Conservation (phyloP, 2,888 invertebrate species). For the Rotaria macrura region DNA sequence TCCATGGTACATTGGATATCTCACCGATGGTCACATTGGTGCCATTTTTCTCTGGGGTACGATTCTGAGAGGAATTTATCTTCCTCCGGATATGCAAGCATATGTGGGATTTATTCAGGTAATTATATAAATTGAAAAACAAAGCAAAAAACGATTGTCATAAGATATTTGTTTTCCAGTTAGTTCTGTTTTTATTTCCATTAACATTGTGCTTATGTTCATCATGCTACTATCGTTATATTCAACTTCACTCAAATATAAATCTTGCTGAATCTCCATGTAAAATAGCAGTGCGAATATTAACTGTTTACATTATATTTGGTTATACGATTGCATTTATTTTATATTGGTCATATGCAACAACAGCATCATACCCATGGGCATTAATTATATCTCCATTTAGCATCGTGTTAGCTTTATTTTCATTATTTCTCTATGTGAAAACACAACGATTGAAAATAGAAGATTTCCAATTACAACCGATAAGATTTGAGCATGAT, state of each 20-base stretch:
- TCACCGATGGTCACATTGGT: conserved; percentile 68
- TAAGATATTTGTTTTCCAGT: background rate
- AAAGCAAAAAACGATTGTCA: too few relatives aligned
- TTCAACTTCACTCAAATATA: background rate
- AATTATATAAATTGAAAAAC: too few relatives aligned
- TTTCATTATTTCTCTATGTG: background rate
- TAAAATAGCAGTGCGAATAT: background rate
- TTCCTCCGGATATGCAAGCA: conserved; percentile 73
- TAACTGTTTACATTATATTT: background rate
- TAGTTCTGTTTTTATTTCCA: conserved; percentile 22
- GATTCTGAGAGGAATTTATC: conserved; percentile 62
- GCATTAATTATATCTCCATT: conserved; percentile 10
- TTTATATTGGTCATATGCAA: background rate
- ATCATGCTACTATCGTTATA: conserved; percentile 1
- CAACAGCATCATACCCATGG: background rate
- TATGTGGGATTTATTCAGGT: conserved; percentile 62
- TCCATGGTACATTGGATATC: conserved; percentile 75
- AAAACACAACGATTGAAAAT: background rate
- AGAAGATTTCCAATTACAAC: background rate
- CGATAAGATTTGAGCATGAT: background rate
- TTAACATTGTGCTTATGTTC: conserved; percentile 2
- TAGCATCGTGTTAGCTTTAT: background rate
- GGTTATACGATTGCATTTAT: background rate
- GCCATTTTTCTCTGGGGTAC: conserved; percentile 78
- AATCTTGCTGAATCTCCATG: background rate